Evolutionary conservation across 2,888 invertebrate genomes (phyloP).

Genomic region (Digitonthophagus gazella): DNA sequence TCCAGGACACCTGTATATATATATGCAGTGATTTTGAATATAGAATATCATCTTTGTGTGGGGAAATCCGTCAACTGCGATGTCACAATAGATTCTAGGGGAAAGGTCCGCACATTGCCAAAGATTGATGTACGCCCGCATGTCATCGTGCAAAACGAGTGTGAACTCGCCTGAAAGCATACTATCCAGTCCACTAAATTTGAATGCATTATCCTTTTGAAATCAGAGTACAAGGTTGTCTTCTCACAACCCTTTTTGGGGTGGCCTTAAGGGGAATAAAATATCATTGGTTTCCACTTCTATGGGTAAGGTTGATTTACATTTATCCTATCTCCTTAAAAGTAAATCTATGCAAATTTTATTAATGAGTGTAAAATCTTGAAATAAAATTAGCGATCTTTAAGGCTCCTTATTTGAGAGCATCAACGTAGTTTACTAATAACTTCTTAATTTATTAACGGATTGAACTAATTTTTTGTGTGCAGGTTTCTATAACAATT

Average conservation of each 20-base stretch:
- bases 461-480: too few species aligned
- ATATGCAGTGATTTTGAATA: neutral
- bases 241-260: neutral
- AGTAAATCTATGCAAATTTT: neutral
- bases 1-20: too few species aligned
- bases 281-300: too few species aligned
- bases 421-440: too few species aligned
- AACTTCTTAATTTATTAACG: too few species aligned
- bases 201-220: neutral
- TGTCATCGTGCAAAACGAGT: neutral
- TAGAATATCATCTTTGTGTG: neutral
- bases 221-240: neutral
- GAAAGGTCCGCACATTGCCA: neutral
- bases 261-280: neutral
- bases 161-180: neutral
- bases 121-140: neutral
- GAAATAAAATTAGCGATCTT: too few species aligned
- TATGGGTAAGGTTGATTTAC: neutral
- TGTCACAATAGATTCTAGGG: neutral
- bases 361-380: too few species aligned
- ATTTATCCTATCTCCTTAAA: too few species aligned
- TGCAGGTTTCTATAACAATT: too few species aligned
- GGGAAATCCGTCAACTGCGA: neutral
- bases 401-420: too few species aligned
- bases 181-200: neutral